Evolutionary conservation across 2,113 vertebrate species (phyloP).

Genomic region (Epinephelus cyanopodus): DNA sequence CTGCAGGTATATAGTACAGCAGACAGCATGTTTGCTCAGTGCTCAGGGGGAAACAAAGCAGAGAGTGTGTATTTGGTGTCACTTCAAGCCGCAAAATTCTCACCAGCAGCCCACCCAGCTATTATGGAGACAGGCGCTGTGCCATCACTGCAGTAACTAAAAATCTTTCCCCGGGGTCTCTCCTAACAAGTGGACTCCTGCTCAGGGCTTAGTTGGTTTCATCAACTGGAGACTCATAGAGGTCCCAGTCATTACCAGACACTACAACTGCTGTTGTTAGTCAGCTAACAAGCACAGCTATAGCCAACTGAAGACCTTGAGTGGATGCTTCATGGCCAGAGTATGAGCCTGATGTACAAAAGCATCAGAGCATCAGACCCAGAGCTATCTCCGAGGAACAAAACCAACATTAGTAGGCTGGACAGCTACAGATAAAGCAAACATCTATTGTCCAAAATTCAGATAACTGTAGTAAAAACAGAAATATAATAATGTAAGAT

Average conservation of each 20-base stretch:
- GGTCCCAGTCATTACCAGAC: conserved; percentile 50
- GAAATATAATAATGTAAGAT: neutral
- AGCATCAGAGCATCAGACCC: conserved; percentile 32
- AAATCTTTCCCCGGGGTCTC: conserved; percentile 38
- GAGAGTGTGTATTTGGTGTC: conserved; percentile 43
- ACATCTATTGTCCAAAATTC: neutral
- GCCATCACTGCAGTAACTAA: conserved; percentile 59
- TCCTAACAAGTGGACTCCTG: conserved; percentile 63
- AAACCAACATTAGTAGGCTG: conserved; percentile 36
- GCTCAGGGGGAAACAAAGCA: conserved; percentile 50
- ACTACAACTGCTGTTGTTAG: conserved; percentile 50
- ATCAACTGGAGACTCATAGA: conserved; percentile 43
- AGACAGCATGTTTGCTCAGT: conserved; percentile 53
- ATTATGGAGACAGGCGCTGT: conserved; percentile 47
- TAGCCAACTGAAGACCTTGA: conserved; percentile 26
- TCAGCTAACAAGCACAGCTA: conserved; percentile 58
- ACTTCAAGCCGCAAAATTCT: conserved; percentile 62
- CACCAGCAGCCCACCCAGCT: conserved; percentile 53
- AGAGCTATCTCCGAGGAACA: conserved; percentile 17
- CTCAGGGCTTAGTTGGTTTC: conserved; percentile 43
- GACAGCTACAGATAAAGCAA: conserved; percentile 2
- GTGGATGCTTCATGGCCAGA: conserved; percentile 30
- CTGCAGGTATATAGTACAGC: conserved; percentile 21
- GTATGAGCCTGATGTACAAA: conserved; percentile 38
- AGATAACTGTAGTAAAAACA: neutral